phyloP scores from a whole-genome alignment of 2,888 invertebrate genomes.

The Tachina grossa region DNA sequence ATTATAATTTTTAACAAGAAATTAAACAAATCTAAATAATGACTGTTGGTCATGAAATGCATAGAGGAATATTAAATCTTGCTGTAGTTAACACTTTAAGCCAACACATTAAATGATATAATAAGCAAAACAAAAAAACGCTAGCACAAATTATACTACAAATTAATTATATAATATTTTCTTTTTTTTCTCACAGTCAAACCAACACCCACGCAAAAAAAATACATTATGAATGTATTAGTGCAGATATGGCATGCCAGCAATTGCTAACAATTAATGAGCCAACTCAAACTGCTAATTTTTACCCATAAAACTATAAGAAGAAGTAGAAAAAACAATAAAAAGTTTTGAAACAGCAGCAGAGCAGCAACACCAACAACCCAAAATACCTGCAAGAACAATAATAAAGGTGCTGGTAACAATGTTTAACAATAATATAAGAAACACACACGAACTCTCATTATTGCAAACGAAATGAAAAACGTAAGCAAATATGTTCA shows the following conservation, averaged over 20 bases:
- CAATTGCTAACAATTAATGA: constrained; percentile 56
- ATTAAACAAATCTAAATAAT: constrained; percentile 49
- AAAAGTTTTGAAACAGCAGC: constrained; percentile 40
- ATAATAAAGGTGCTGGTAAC: constrained; percentile 59
- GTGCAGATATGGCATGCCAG: constrained; percentile 22
- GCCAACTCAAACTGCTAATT: constrained; percentile 35
- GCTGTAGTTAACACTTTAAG: not conserved
- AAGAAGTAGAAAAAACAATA: constrained; percentile 23
- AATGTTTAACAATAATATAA: constrained; percentile 48
- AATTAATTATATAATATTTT: not conserved
- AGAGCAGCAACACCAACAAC: constrained; percentile 11
- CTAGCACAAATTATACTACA: not conserved
- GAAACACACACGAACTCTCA: constrained; percentile 17
- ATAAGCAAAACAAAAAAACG: not conserved
- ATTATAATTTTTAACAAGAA: constrained; percentile 53
- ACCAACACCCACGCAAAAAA: not conserved
- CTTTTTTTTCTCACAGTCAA: not conserved
- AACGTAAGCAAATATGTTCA: not conserved
- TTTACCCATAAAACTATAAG: constrained; percentile 34
- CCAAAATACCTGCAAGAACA: constrained; percentile 30
- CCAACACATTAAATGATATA: constrained; percentile 8
- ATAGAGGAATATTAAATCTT: not conserved
- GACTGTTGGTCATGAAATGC: constrained; percentile 47
- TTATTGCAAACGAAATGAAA: constrained; percentile 49
- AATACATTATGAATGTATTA: not conserved